Conservation (phyloP, 2,113 vertebrate genomes). For the Xenotilapia longispinis region DNA sequence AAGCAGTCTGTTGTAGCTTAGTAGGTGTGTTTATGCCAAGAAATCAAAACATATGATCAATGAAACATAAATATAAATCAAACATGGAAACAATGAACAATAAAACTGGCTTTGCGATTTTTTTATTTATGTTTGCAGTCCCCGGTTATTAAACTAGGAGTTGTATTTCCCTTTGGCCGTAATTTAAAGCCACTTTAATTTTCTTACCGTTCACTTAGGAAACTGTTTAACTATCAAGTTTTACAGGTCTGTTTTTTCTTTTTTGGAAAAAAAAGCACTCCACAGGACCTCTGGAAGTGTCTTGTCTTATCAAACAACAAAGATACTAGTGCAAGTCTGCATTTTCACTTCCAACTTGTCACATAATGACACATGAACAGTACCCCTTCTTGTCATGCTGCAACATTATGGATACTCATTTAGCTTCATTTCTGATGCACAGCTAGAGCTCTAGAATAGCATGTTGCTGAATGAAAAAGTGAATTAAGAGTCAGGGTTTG, state of each 20-base stretch:
- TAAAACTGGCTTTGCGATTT: background rate
- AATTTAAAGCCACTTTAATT: constrained; percentile 1
- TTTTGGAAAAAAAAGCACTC: background rate
- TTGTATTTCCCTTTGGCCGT: background rate
- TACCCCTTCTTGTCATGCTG: background rate
- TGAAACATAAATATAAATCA: background rate
- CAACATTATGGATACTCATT: background rate
- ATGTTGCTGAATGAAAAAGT: background rate
- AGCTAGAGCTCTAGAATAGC: background rate
- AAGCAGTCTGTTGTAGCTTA: background rate
- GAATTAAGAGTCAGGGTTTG: background rate
- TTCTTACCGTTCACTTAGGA: background rate
- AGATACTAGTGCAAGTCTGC: background rate
- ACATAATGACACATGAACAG: background rate
- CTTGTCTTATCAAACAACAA: background rate
- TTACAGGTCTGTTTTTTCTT: background rate
- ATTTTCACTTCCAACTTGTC: background rate
- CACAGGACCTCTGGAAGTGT: background rate
- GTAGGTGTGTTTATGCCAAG: background rate
- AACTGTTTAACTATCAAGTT: background rate
- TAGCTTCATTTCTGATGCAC: background rate
- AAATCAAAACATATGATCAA: constrained; percentile 7
- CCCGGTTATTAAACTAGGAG: background rate
- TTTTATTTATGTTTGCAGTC: background rate
- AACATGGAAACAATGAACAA: background rate